These are phyloP conservation scores for Gallinago paraguaiae DNA, from an alignment of 2,113 vertebrate species.

Conservation along the genomic window DNA sequence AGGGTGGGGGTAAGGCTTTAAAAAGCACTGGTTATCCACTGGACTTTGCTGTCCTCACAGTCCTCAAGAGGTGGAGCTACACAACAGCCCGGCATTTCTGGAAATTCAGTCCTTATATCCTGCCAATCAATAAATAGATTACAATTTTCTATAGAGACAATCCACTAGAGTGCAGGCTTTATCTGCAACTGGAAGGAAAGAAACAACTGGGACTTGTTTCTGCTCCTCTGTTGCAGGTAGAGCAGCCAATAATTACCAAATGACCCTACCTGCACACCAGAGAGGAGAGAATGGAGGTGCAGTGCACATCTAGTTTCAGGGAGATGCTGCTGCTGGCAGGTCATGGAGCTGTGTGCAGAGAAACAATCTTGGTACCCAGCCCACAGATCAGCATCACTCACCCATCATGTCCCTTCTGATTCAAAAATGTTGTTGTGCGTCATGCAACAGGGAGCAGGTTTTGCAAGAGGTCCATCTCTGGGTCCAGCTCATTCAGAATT, in stretches of 20 bases:
- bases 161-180: constrained; percentile 68
- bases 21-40: not conserved
- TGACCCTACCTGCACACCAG: not conserved
- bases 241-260: not conserved
- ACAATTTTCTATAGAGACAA: not conserved
- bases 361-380: not conserved
- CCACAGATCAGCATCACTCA: not conserved
- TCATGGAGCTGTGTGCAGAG: accelerated
- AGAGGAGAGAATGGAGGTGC: not conserved
- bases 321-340: not conserved
- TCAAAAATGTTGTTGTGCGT: not conserved
- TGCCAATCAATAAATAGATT: not conserved
- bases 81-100: not conserved
- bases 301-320: accelerated
- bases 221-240: not conserved
- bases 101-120: not conserved
- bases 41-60: not conserved
- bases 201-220: not conserved
- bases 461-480: not conserved
- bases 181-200: not conserved
- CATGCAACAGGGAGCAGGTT: not conserved
- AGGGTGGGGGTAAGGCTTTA: not conserved
- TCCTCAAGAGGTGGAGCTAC: not conserved
- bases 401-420: not conserved
- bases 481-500: not conserved